Evolutionary conservation across 2,888 invertebrate species (phyloP), one percentile per base, ranked within the genome.

Genomic region (Priocnemis perturbator): DNA sequence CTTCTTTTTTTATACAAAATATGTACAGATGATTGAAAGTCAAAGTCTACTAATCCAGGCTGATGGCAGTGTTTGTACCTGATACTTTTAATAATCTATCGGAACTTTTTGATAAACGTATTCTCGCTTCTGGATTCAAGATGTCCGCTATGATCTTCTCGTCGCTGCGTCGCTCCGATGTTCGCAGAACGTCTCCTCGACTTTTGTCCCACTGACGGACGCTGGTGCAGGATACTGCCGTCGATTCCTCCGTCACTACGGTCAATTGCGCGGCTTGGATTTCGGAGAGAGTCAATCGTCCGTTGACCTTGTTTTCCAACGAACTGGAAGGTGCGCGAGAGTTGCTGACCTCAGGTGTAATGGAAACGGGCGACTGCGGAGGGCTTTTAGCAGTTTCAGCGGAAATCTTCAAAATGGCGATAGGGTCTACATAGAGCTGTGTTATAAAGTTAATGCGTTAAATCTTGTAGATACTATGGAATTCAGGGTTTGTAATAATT

Each of bases 141-240:
- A 89, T 89, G 64, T 88, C 89, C 14, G 89, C 88, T 67, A 89
- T 89, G 59, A 89, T 89, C 63, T 87, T 87, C 66, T 88, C 89
- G 60, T 89, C 89, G 64, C 85, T 89, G 17, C 79, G 81, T 47
- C 84, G 82, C 66, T 84, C 85, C 23, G 78, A 21, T 64, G 48
- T 71, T 53, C 48, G 70, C 7, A 66, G 17, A 20, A 60, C 53
- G 15, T 74, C 71, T 60, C 73, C 74, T 9, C 37, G 37, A 7
- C 74, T 66, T 60, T 79, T 77, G 59, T 78, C 81, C 57, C 76
- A 71, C 19, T 74, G 68, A 55, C 79, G 74, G 4, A 74, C 63
- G 11, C 56, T 57, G 37, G 57, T 62, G 14, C 77, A 76, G 11
- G 78, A 70, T n/a, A 83, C 80, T n/a, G 67, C 64, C 5, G 69